A percentile compares a stretch with the other conserved stretches of the same genome.
phyloP scores from a whole-genome alignment of 2,888 invertebrate genomes.

The Ectemnius cavifrons region DNA sequence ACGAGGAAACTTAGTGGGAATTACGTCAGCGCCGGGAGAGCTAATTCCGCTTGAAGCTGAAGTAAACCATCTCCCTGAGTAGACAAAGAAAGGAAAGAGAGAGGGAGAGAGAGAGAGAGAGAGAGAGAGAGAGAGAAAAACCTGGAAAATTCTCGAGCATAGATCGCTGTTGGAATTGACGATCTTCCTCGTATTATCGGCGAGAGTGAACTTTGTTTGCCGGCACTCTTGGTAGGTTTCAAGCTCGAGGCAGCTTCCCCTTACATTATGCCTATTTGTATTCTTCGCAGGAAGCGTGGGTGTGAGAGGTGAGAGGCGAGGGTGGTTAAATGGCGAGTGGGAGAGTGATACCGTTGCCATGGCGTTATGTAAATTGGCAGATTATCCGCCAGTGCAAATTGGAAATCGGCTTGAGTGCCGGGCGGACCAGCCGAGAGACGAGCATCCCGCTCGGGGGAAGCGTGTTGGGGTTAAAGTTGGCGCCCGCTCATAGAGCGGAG shows the following conservation, averaged over 20 bases:
- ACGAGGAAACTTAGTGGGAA: conserved; percentile 66
- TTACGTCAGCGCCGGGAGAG: conserved; percentile 51
- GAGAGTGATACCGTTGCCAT: conserved; percentile 61
- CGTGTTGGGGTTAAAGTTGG: not conserved
- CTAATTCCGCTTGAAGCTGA: conserved; percentile 39
- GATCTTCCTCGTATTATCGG: too few species aligned
- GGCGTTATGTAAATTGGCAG: conserved; percentile 70
- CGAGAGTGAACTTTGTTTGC: too few species aligned
- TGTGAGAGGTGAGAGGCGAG: conserved; percentile 18
- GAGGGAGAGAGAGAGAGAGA: not conserved
- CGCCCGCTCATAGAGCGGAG: conserved; percentile 11
- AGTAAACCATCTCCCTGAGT: not conserved
- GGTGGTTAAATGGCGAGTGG: conserved; percentile 45
- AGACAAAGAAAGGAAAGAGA: not conserved
- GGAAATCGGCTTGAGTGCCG: conserved; percentile 50
- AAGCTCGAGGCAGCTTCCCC: conserved; percentile 1
- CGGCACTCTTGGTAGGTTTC: not conserved
- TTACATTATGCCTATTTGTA: conserved; percentile 49
- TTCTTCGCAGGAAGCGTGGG: conserved; percentile 48
- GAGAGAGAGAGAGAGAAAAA: too few species aligned
- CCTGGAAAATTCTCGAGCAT: too few species aligned
- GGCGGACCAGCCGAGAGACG: not conserved
- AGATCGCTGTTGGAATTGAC: too few species aligned
- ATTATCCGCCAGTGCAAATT: conserved; percentile 67
- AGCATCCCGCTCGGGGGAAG: conserved; percentile 9